Evolutionary conservation across 2,888 invertebrate genomes (phyloP).

Genomic region (Conomelus anceps): DNA sequence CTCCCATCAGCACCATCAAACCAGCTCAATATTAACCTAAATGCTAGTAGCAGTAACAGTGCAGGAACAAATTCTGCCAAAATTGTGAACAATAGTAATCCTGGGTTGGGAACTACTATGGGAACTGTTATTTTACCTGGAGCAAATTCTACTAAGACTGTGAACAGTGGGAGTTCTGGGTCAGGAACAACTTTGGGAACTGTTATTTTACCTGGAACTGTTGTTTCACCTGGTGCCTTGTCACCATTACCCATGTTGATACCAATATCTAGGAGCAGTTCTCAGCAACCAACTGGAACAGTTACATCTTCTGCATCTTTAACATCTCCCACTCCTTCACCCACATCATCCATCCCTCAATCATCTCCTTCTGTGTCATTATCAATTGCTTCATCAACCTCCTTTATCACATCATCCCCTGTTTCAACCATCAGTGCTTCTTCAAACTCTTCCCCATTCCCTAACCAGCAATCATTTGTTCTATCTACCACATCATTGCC

Average conservation of each 20-base stretch:
- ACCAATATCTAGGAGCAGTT: not conserved
- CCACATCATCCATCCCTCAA: not conserved
- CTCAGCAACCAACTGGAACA: not conserved
- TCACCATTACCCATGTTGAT: slow-evolving; percentile 8
- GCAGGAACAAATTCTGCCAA: not conserved
- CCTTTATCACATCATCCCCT: not conserved
- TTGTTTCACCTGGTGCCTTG: not conserved
- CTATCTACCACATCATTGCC: not conserved
- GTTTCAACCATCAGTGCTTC: not conserved
- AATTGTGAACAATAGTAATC: not conserved
- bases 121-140: not conserved
- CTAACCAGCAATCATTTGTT: not conserved
- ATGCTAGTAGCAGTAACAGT: not conserved
- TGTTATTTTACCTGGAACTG: not conserved
- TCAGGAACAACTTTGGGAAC: not conserved
- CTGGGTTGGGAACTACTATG: not conserved
- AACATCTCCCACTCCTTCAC: not conserved
- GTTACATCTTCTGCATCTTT: not conserved
- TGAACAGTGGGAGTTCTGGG: not conserved
- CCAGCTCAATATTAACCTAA: not conserved
- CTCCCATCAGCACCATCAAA: slow-evolving; percentile 48
- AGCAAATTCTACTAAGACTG: not conserved
- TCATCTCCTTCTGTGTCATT: too few species aligned
- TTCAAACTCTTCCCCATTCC: not conserved
- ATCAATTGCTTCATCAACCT: too few species aligned